Base-by-base conservation (phyloP, 2,888 invertebrate species). In the Aleiodes leptofemur region DNA sequence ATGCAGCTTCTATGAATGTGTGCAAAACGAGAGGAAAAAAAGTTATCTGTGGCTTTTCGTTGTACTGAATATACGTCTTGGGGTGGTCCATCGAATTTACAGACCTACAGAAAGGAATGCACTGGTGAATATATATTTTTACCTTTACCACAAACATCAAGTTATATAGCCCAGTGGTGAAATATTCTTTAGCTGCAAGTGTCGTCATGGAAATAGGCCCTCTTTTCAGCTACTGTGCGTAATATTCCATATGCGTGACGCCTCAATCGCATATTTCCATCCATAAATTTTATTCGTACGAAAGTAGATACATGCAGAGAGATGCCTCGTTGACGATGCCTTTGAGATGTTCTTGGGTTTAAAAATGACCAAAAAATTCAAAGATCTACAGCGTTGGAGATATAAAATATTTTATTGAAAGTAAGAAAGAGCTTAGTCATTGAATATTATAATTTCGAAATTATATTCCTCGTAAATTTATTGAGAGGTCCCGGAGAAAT, bases 221-320 rank as follows among this genome's bases (percentile, higher is more conserved):
- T 80, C 83, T 50, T 23, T 66, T 50, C 29, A 85, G 85, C 85
- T 85, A 84, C 83, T 82, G 82, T 82, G 82, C 82, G 77, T 83
- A 84, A 86, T 85, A 86, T 87, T 87, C 84, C 83, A 84, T 85
- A 85, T 86, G 86, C 85, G 86, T 86, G 84, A 86, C 86, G 85
- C 84, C 77, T 84, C 83, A 78, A 82, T 81, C 79, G 84, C 82
- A 85, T 84, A 87, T 87, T 86, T 86, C 83, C 86, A 87, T 86
- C 85, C 83, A 85, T 87, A 86, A 86, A 87, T 88, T 86, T 87
- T 80, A 80, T 84, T 80, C 78, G 75, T 79, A 79, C 78, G 78
- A 82, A 83, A 83, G 82, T 82, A 79, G 78, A 79, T 82, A 48
- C 43, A 43, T 9, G 43, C 7, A 2, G 23, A 43, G 3, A 43